Base-by-base conservation (phyloP, 2,113 vertebrate genomes). In the Alouatta palliata region DNA sequence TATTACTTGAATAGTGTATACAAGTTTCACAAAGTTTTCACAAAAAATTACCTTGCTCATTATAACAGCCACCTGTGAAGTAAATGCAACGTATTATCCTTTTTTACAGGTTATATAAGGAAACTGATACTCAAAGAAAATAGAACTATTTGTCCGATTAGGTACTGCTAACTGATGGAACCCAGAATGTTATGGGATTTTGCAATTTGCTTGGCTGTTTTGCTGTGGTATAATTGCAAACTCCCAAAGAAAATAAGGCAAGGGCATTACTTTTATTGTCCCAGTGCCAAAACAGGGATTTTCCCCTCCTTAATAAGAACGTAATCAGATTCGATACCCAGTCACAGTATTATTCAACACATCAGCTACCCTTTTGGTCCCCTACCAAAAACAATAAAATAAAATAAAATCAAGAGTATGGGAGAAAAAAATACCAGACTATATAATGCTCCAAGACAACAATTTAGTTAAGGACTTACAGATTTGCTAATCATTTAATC, bases 401-500 rank as follows among this genome's bases (percentile, higher is more conserved):
- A 70, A 84, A 56, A 6, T 23, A 27, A 70, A 75, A 92, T 20
- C 37, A 37, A 64, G 77, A 68, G 8, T 75, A 64, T 35, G 91
- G 64, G 71, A 71, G n/a, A 21, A 40, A 95, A 94, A 81, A 93
- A 77, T 40, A 52, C 6, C 71, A 92, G 43, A 81, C 93, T 81
- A 89, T 6, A 54, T 32, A 95, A 54, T 32, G 13, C 52, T 83
- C 35, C 37, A 91, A 58, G 54, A 95, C 70, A 79, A 70, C 64
- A 54, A 93, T 61, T 81, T 96, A 37, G 17, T 93, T 81, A 94
- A 96, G 35, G 37, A 77, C 32, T 83, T 47, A 80, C 37, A 68
- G 79, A 91, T 97, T 93, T 82, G 79, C 90, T 95, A 91, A 97
- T 92, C 92, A 80, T 75, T 96, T 90, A 90, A 95, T 97, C 86